Evolutionary conservation across 2,113 vertebrate species (phyloP), one percentile per base, ranked within the genome.

Genomic region (Ciconia stormi): DNA sequence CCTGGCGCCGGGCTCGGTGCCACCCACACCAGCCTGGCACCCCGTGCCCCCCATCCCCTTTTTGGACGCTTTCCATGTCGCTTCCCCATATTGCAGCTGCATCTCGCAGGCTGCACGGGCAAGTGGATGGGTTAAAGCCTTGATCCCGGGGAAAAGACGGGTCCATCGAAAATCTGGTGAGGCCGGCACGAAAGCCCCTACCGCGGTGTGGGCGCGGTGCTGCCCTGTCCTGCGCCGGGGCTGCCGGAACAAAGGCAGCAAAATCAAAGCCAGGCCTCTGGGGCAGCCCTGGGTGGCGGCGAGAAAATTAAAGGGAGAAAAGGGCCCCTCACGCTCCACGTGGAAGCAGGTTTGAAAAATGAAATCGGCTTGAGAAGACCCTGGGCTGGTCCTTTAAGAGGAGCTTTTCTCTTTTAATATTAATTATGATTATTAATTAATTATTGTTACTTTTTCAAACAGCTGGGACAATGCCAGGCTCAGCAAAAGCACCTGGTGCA

Each of bases 371-470:
- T 34, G 82, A 96, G 94, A 87, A 93, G 93, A 83, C 8, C 58
- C 83, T 26, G 66, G 15, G n/a, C 77, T 87, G 71, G 61, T 47
- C 82, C 95, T 97, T 96, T 90, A 96, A 85, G 77, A 87, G 82
- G 77, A n/a, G 86, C 55, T 76, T 23, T 81, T 93, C 77, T 95
- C 71, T 65, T 96, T 92, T 96, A 89, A 97, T 97, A 96, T 98
- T 96, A 97, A 98, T 98, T 97, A 92, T 90, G 82, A 40, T 82
- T 93, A 96, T 90, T 79, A 95, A 96, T 97, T 97, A 97, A 98
- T 98, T 94, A 90, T 88, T 67, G 74, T 50, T 93, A 94, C 87
- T 97, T 95, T 98, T 92, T 78, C 90, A 95, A 93, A 97, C 90
- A 92, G 89, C 89, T 81, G 77, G 53, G 95, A 46, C 77, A 50